Evolutionary conservation across 2,797 vertebrate genomes (phyloP).

Genomic region (Knipowitschia caucasica): DNA sequence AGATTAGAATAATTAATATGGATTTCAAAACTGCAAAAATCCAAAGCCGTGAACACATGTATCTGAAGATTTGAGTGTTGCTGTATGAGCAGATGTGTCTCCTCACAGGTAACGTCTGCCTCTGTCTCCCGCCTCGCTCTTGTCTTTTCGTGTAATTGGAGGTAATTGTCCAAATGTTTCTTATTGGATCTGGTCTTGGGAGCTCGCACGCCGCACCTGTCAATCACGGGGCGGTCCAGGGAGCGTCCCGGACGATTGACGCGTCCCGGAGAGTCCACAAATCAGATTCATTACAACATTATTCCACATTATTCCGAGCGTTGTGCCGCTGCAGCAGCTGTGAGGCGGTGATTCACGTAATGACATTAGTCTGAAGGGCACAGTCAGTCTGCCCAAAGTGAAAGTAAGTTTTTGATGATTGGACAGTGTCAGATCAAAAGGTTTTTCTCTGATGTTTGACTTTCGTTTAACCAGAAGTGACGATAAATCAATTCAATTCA

Average conservation of each 20-base stretch:
- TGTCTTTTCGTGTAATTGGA: conserved; percentile 18
- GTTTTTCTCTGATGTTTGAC: conserved; percentile 6
- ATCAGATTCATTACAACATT: conserved; percentile 53
- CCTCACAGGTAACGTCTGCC: too few relatives aligned
- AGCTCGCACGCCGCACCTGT: conserved; percentile 17
- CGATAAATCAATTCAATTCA: too few relatives aligned
- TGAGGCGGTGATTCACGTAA: conserved; percentile 50
- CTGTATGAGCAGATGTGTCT: too few relatives aligned
- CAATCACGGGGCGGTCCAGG: conserved; percentile 30
- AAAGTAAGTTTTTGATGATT: conserved; percentile 61
- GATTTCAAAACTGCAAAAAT: too few relatives aligned
- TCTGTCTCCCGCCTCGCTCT: too few relatives aligned
- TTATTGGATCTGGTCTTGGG: conserved; percentile 33
- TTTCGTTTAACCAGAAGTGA: too few relatives aligned
- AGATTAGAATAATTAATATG: too few relatives aligned
- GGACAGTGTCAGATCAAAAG: conserved; percentile 30
- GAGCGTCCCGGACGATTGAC: conserved; percentile 37
- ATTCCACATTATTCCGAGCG: conserved; percentile 55
- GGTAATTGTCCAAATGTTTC: conserved; percentile 20
- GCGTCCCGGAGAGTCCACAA: conserved; percentile 32
- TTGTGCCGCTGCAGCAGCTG: conserved; percentile 52
- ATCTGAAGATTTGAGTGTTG: too few relatives aligned
- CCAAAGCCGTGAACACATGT: too few relatives aligned
- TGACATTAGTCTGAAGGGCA: conserved; percentile 48
- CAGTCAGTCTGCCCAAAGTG: conserved; percentile 62